Conservation (phyloP, 2,888 invertebrate species). For the Netelia fuscicornis region DNA sequence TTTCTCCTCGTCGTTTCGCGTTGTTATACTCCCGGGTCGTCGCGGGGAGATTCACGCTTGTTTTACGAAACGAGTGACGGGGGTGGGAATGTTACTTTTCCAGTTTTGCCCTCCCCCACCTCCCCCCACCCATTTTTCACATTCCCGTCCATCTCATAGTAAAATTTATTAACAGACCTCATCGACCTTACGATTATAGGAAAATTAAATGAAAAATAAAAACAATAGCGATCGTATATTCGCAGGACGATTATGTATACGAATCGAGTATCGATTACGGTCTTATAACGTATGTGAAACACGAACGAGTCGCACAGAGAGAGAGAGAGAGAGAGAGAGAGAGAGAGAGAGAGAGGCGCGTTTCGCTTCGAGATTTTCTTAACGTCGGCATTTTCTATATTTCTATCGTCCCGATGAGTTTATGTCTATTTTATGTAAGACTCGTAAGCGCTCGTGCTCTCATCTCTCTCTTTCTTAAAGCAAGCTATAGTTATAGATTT, state of each 20-base stretch:
- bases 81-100: conserved; percentile 30
- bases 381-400: conserved; percentile 26
- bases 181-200: not conserved
- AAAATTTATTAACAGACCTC: not conserved
- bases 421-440: conserved; percentile 56
- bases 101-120: conserved; percentile 30
- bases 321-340: conserved; percentile 8
- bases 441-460: conserved; percentile 53
- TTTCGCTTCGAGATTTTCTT: conserved; percentile 36
- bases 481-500: not conserved
- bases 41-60: conserved; percentile 50
- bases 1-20: conserved; percentile 43
- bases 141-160: not conserved
- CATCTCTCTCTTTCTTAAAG: conserved; percentile 1
- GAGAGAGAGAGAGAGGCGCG: conserved; percentile 12
- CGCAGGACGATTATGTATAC: conserved; percentile 32
- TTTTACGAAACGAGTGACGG: conserved; percentile 48
- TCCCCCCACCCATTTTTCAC: not conserved
- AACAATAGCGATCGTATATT: not conserved
- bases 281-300: conserved; percentile 28
- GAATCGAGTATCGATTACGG: conserved; percentile 48
- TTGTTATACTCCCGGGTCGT: conserved; percentile 29
- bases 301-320: conserved; percentile 12
- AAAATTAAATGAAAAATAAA: not conserved
- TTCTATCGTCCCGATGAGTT: conserved; percentile 48